phyloP scores from a whole-genome alignment of 2,113 vertebrate genomes.

The Eurypyga helias region DNA sequence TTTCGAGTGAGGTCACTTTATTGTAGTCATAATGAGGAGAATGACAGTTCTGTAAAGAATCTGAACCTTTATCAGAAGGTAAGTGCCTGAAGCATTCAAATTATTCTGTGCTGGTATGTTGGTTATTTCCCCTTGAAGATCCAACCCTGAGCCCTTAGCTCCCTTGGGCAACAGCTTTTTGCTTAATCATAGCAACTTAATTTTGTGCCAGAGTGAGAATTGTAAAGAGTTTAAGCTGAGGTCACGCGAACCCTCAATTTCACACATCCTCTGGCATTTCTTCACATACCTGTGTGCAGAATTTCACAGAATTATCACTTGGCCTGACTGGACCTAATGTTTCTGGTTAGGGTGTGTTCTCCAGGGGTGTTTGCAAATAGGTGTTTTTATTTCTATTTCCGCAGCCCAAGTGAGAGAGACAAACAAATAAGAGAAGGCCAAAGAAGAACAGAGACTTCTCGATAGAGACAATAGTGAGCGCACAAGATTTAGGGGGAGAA shows the following conservation, averaged over 20 bases:
- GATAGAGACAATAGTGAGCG: not conserved
- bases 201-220: not conserved
- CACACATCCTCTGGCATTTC: not conserved
- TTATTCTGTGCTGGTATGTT: not conserved
- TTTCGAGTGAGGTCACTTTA: not conserved
- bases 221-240: not conserved
- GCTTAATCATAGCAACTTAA: not conserved
- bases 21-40: not conserved
- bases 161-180: not conserved
- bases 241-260: not conserved
- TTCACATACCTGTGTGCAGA: not conserved
- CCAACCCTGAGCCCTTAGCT: not conserved
- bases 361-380: not conserved
- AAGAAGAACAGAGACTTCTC: not conserved
- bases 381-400: not conserved
- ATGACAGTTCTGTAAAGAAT: not conserved
- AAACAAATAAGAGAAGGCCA: not conserved
- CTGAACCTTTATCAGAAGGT: not conserved
- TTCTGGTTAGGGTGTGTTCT: not conserved
- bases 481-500: not conserved
- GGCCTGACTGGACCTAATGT: not conserved
- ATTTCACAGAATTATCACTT: constrained; percentile 29
- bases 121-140: not conserved
- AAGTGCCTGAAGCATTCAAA: not conserved
- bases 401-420: not conserved